Conservation (phyloP, 2,888 invertebrate species). For the Eupithecia dodoneata region DNA sequence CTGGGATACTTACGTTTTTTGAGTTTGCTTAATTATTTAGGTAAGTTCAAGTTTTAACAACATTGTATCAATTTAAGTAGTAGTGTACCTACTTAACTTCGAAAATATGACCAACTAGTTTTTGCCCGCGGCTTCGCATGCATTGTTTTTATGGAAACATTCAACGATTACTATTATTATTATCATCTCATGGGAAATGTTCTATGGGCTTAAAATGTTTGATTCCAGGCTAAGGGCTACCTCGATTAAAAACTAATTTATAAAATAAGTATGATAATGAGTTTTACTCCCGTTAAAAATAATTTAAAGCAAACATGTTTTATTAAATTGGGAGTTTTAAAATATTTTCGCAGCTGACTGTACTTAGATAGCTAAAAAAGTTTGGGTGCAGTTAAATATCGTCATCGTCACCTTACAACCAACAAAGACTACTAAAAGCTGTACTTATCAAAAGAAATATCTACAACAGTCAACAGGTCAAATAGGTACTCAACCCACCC, state of each 20-base stretch:
- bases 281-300: too few relatives aligned
- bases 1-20: not conserved
- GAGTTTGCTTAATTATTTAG: not conserved
- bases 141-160: too few relatives aligned
- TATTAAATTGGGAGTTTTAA: not conserved
- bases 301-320: too few relatives aligned
- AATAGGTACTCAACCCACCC: not conserved
- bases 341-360: not conserved
- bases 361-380: not conserved
- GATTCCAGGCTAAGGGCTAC: too few relatives aligned
- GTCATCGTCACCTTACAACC: not conserved
- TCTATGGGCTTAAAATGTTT: too few relatives aligned
- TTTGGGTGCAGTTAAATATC: not conserved
- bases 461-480: conserved; percentile 5
- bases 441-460: not conserved
- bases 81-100: not conserved
- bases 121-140: too few relatives aligned
- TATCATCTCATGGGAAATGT: too few relatives aligned
- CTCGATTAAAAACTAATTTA: too few relatives aligned
- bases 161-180: too few relatives aligned
- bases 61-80: not conserved
- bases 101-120: not conserved
- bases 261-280: too few relatives aligned
- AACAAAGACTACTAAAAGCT: not conserved
- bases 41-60: not conserved